Evolutionary conservation across 2,888 invertebrate genomes (phyloP).

Genomic region (Noctua comes): DNA sequence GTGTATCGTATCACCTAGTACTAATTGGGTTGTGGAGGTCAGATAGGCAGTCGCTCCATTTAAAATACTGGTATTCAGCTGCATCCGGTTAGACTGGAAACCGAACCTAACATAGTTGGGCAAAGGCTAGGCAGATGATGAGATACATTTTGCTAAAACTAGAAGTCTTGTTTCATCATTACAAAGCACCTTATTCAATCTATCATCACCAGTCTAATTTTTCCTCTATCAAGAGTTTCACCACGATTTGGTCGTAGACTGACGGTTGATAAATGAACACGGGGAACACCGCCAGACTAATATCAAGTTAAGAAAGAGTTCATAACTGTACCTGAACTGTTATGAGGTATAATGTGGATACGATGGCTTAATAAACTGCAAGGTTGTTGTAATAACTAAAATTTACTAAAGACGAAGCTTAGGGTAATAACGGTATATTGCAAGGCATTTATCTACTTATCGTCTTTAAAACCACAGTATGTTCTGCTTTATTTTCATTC

Average conservation of each 20-base stretch:
- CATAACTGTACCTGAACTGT: conserved; percentile 36
- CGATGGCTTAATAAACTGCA: conserved; percentile 19
- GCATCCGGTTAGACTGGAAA: too few relatives aligned
- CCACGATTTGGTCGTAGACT: conserved; percentile 16
- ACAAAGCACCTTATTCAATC: not conserved
- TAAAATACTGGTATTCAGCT: too few relatives aligned
- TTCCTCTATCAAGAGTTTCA: not conserved
- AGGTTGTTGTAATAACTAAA: not conserved
- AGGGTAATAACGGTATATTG: not conserved
- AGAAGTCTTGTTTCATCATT: not conserved
- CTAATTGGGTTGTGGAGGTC: too few relatives aligned
- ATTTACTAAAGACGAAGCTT: not conserved
- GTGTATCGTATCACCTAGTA: too few relatives aligned
- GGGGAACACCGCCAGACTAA: conserved; percentile 43
- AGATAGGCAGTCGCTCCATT: too few relatives aligned
- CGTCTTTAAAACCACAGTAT: not conserved
- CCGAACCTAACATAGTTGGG: too few relatives aligned
- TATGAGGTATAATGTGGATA: conserved; percentile 25
- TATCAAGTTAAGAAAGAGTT: conserved; percentile 52
- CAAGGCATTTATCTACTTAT: not conserved
- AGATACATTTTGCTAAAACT: not conserved
- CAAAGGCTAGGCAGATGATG: too few relatives aligned
- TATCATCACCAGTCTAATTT: not conserved
- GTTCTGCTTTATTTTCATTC: not conserved
- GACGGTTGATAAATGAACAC: conserved; percentile 44